Evolutionary conservation across 2,113 vertebrate genomes (phyloP).

Genomic region (Dipodomys spectabilis): DNA sequence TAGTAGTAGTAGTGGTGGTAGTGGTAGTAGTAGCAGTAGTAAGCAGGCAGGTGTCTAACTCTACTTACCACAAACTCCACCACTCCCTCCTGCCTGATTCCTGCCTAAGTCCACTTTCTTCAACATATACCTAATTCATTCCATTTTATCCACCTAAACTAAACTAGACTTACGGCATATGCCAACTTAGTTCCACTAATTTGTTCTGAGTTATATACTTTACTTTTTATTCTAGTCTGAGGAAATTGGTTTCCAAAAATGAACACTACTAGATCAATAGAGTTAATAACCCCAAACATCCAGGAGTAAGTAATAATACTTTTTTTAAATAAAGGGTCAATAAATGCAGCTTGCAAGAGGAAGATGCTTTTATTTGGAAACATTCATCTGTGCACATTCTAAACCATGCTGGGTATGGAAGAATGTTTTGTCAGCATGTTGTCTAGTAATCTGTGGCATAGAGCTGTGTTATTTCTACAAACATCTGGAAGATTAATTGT

Average conservation of each 20-base stretch:
- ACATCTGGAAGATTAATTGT: conserved; percentile 69
- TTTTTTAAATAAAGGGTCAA: neutral
- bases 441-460: conserved; percentile 16
- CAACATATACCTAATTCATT: neutral
- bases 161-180: neutral
- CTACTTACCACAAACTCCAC: neutral
- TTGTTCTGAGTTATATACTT: neutral
- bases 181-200: neutral
- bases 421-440: neutral
- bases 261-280: conserved; percentile 2
- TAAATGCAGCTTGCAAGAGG: neutral
- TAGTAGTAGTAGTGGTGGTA: no score
- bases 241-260: conserved; percentile 32
- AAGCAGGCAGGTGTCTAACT: neutral
- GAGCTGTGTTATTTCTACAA: conserved; percentile 50
- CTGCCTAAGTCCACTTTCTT: neutral
- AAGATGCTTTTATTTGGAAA: neutral
- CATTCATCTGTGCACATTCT: neutral
- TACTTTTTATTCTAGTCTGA: neutral
- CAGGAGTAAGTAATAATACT: neutral
- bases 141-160: neutral
- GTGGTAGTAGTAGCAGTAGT: no score
- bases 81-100: no score
- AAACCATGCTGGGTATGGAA: neutral
- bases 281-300: neutral